Percentiles rank a stretch among this genome's conserved stretches.
Conservation (phyloP, 2,888 invertebrate species). For the Nesidiocoris tenuis region DNA sequence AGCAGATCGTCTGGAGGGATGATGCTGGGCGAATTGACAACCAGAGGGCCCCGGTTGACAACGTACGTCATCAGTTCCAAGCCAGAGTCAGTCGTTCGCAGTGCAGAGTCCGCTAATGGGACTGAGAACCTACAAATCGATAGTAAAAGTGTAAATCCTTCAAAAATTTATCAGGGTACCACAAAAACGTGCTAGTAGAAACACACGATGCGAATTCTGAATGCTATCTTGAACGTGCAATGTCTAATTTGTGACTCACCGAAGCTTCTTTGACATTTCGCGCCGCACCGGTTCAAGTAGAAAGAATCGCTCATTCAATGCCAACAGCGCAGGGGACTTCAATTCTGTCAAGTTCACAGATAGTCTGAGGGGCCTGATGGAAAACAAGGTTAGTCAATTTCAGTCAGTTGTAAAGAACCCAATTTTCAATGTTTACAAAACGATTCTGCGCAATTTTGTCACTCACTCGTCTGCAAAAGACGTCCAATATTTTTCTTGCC, state of each 20-base stretch:
- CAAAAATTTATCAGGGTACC: too few relatives aligned
- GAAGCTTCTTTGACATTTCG: not conserved
- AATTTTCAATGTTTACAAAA: too few relatives aligned
- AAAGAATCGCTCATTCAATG: not conserved
- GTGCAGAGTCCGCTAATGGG: not conserved
- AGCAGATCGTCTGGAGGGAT: not conserved
- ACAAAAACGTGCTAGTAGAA: too few relatives aligned
- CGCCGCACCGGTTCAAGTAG: not conserved
- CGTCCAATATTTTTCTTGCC: not conserved
- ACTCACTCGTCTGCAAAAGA: too few relatives aligned
- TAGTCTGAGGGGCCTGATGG: not conserved
- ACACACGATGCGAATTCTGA: too few relatives aligned
- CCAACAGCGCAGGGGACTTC: not conserved
- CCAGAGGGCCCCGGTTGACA: not conserved
- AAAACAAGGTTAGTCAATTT: too few relatives aligned
- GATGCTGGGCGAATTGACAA: not conserved
- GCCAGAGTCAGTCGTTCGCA: not conserved
- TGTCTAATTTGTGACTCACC: too few relatives aligned
- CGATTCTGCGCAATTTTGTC: too few relatives aligned
- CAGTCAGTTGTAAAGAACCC: not conserved
- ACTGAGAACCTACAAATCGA: not conserved
- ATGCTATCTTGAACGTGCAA: too few relatives aligned
- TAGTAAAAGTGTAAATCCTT: too few relatives aligned
- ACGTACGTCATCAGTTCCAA: not conserved
- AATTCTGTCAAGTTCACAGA: not conserved